Conservation (phyloP, 92 coral and sea anemone genomes). For the Ricordea florida region DNA sequence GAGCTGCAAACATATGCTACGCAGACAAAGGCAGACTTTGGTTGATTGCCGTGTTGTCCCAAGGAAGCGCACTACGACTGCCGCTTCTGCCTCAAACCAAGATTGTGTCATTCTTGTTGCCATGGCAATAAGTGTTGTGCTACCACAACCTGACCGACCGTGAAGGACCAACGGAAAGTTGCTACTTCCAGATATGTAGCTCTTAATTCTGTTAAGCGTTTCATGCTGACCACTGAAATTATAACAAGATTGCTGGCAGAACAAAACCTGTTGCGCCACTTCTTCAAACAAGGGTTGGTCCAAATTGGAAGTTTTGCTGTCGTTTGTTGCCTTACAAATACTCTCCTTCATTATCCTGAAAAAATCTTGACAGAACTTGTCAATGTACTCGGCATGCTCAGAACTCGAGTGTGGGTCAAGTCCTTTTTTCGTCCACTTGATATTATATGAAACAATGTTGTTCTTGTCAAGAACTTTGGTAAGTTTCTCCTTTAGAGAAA, state of each 20-base stretch:
- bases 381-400: conserved; percentile 78
- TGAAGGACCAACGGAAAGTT: conserved; percentile 79
- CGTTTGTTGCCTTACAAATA: conserved; percentile 62
- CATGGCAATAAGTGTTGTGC: conserved; percentile 91
- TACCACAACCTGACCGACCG: conserved; percentile 91
- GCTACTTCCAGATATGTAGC: conserved; percentile 49
- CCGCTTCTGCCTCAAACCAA: conserved; percentile 55
- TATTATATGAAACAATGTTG: conserved; percentile 61
- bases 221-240: conserved; percentile 56
- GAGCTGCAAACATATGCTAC: conserved; percentile 77
- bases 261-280: conserved; percentile 62
- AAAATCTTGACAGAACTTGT: conserved; percentile 78
- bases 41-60: conserved; percentile 84
- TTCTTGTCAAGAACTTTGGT: conserved; percentile 41
- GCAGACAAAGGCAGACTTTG: conserved; percentile 64
- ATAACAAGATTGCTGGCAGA: conserved; percentile 60
- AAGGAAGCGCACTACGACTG: conserved; percentile 79
- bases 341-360: conserved; percentile 41
- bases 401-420: conserved; percentile 53
- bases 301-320: conserved; percentile 31
- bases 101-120: conserved; percentile 78
- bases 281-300: conserved; percentile 72
- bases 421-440: conserved; percentile 70
- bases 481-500: conserved; percentile 69
- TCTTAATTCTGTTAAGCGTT: conserved; percentile 46